Conservation (phyloP, 2,888 invertebrate genomes). For the Adela reaumurella region DNA sequence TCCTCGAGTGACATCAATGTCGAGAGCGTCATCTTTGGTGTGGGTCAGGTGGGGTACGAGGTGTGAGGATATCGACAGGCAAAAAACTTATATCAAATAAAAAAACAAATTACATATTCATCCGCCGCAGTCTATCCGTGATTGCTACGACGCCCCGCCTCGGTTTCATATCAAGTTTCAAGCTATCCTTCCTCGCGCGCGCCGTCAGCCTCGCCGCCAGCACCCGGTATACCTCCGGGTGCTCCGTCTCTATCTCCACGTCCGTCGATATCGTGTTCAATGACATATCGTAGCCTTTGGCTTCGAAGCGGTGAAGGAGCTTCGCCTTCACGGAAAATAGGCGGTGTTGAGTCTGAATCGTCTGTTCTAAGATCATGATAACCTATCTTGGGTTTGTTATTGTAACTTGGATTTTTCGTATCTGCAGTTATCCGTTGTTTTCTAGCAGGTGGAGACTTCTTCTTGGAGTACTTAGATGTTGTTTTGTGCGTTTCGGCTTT, state of each 20-base stretch:
- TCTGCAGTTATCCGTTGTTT: no score
- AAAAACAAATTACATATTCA: not conserved
- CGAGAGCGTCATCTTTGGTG: no score
- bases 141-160: not conserved
- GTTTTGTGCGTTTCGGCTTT: no score
- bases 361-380: constrained; percentile 52
- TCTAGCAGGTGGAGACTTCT: no score
- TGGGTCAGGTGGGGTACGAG: no score
- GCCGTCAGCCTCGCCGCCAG: constrained; percentile 35
- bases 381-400: no score
- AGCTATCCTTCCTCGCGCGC: constrained; percentile 7
- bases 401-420: no score
- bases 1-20: no score
- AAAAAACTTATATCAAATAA: no score
- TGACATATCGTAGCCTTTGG: constrained; percentile 46
- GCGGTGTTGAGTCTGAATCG: constrained; percentile 40
- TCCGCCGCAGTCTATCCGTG: not conserved
- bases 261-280: constrained; percentile 40
- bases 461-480: no score
- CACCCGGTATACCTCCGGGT: constrained; percentile 34
- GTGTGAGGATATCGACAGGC: no score
- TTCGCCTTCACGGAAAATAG: constrained; percentile 38
- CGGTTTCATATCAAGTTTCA: not conserved
- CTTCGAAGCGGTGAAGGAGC: constrained; percentile 38
- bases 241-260: constrained; percentile 41